These are phyloP conservation scores for Seriola dumerili DNA, from an alignment of 2,113 vertebrate species.

Conservation along the genomic window DNA sequence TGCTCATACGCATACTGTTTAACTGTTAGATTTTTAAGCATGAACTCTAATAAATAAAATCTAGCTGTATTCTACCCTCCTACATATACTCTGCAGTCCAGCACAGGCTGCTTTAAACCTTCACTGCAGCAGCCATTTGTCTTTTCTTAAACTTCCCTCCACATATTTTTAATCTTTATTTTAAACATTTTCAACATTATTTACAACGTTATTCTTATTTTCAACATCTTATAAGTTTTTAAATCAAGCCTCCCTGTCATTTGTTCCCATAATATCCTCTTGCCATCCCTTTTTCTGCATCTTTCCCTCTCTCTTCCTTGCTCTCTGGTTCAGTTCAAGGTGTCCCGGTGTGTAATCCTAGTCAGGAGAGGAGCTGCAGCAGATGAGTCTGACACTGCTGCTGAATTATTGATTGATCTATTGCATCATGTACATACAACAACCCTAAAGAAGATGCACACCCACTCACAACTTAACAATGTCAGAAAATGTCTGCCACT, in stretches of 20 bases:
- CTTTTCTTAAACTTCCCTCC: background rate
- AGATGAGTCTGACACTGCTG: constrained; percentile 58
- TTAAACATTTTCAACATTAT: background rate
- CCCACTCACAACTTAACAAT: constrained; percentile 31
- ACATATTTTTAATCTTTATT: background rate
- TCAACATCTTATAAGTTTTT: background rate
- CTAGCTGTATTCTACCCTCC: background rate
- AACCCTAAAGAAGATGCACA: constrained; percentile 41
- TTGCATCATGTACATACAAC: constrained; percentile 70
- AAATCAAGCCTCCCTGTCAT: background rate
- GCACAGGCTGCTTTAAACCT: background rate
- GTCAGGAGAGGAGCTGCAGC: constrained; percentile 58
- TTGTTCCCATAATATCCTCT: constrained; percentile 1
- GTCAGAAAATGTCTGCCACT: constrained; percentile 2
- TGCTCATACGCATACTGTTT: background rate
- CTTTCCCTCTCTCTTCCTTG: constrained; percentile 18
- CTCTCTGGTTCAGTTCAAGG: constrained; percentile 56
- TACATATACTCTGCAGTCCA: background rate
- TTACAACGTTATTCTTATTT: background rate
- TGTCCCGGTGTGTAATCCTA: constrained; percentile 68
- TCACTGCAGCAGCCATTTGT: background rate
- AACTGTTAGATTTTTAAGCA: background rate
- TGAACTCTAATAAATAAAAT: background rate
- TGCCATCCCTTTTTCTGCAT: constrained; percentile 22
- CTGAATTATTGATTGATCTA: constrained; percentile 80